Percentiles rank a stretch among this genome's conserved stretches.
Conservation (phyloP, 2,113 vertebrate species). For the Herpetotheres cachinnans region DNA sequence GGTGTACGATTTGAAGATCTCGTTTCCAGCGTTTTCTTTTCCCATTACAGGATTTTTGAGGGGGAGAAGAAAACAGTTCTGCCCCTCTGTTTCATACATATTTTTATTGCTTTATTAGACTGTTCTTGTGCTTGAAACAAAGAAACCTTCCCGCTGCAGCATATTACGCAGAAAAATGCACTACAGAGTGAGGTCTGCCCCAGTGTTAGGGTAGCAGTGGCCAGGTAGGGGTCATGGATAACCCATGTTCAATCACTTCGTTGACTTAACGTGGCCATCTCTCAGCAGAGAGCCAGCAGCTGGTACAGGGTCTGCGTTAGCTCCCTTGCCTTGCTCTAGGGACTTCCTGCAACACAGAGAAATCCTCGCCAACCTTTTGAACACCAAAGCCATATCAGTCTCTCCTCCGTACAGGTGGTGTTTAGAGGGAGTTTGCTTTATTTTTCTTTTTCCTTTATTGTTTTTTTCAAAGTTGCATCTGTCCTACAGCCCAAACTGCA, state of each 20-base stretch:
- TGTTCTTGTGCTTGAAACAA: background rate
- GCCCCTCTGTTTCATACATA: background rate
- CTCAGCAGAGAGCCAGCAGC: background rate
- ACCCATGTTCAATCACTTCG: background rate
- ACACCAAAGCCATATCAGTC: background rate
- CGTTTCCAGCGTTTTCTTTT: background rate
- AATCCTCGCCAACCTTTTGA: background rate
- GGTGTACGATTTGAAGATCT: background rate
- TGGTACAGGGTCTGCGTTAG: background rate
- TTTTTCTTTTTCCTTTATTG: background rate
- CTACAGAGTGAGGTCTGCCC: background rate
- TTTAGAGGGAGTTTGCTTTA: background rate
- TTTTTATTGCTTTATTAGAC: background rate
- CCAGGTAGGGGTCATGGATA: background rate
- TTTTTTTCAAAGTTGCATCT: background rate
- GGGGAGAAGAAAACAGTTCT: background rate
- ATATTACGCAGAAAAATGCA: background rate
- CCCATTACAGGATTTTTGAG: background rate
- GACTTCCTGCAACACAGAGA: background rate
- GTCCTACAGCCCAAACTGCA: background rate
- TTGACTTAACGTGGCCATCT: fast-evolving
- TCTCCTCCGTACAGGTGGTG: background rate
- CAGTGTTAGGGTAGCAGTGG: too few species aligned
- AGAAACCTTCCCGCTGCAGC: background rate
- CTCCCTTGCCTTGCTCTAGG: background rate